These are phyloP conservation scores for Cyrtodaria siliqua DNA, from an alignment of 2,888 invertebrate genomes.

Conservation along the genomic window DNA sequence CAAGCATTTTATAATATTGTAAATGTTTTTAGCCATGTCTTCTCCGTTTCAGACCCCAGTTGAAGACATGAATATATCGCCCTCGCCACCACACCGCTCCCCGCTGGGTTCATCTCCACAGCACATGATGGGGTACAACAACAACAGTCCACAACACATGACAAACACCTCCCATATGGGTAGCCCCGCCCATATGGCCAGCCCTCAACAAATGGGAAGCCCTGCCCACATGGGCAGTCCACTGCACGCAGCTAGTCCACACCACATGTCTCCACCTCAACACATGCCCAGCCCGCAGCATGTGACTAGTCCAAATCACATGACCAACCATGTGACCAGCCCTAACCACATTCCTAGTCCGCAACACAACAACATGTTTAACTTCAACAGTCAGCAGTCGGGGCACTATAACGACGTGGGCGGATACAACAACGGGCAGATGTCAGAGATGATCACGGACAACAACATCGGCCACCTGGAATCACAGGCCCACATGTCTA, in stretches of 20 bases:
- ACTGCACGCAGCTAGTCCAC: slow-evolving; percentile 44
- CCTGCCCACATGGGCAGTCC: slow-evolving; percentile 52
- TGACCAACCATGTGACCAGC: slow-evolving; percentile 51
- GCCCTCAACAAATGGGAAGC: slow-evolving; percentile 37
- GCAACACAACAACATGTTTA: slow-evolving; percentile 49
- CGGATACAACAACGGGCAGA: slow-evolving; percentile 38
- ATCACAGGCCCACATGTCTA: slow-evolving; percentile 29
- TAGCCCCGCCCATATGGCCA: slow-evolving; percentile 49
- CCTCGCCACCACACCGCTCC: slow-evolving; percentile 66
- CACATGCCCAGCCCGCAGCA: slow-evolving; percentile 53
- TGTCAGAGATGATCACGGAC: slow-evolving; percentile 39
- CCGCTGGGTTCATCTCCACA: slow-evolving; percentile 58
- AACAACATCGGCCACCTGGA: slow-evolving; percentile 33
- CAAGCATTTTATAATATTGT: no score
- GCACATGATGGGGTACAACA: slow-evolving; percentile 59
- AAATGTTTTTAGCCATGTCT: background rate
- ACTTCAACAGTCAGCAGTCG: slow-evolving; percentile 30
- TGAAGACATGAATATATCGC: slow-evolving; percentile 68
- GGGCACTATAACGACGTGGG: slow-evolving; percentile 39
- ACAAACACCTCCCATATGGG: slow-evolving; percentile 41
- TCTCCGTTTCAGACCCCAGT: slow-evolving; percentile 64
- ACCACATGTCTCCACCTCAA: slow-evolving; percentile 30
- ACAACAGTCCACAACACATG: slow-evolving; percentile 51
- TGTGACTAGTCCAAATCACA: slow-evolving; percentile 54
- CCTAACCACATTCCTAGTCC: slow-evolving; percentile 42